These are phyloP conservation scores for Gryllus longicercus DNA, from an alignment of 2,888 invertebrate species.

Conservation along the genomic window DNA sequence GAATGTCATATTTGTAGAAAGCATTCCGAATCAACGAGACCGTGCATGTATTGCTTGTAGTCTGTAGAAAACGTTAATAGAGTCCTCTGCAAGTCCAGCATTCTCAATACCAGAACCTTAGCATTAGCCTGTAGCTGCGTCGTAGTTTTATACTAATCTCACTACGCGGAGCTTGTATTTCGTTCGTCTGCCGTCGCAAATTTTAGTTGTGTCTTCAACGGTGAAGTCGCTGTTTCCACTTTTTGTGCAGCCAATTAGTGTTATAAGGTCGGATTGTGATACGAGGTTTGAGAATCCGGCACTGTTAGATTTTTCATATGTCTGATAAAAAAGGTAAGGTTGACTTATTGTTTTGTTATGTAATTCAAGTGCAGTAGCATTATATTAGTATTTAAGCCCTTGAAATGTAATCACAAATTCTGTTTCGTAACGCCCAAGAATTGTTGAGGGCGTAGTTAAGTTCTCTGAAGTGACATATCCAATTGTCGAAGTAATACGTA, in stretches of 20 bases:
- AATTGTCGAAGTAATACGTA: too few relatives aligned
- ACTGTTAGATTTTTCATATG: slow-evolving; percentile 26
- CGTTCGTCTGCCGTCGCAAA: background rate
- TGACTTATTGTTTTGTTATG: background rate
- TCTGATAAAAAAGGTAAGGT: slow-evolving; percentile 37
- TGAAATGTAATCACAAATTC: background rate
- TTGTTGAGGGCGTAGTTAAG: background rate
- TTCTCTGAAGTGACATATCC: background rate
- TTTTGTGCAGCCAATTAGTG: slow-evolving; percentile 34
- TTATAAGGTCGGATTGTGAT: background rate
- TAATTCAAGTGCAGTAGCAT: background rate
- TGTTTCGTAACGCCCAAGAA: slow-evolving; percentile 21
- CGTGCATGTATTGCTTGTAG: too few relatives aligned
- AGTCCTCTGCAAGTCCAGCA: too few relatives aligned
- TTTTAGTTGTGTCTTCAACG: background rate
- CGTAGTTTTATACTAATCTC: too few relatives aligned
- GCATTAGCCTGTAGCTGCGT: too few relatives aligned
- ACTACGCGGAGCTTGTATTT: too few relatives aligned
- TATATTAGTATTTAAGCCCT: background rate
- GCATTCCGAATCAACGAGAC: background rate
- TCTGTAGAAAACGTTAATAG: too few relatives aligned
- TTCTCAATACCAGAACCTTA: too few relatives aligned
- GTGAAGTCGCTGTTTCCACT: background rate
- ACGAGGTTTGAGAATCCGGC: background rate
- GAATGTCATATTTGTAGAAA: background rate